Evolutionary conservation across 2,888 invertebrate species (phyloP), one percentile per base, ranked within the genome.

Genomic region (Rhaphigaster nebulosa): DNA sequence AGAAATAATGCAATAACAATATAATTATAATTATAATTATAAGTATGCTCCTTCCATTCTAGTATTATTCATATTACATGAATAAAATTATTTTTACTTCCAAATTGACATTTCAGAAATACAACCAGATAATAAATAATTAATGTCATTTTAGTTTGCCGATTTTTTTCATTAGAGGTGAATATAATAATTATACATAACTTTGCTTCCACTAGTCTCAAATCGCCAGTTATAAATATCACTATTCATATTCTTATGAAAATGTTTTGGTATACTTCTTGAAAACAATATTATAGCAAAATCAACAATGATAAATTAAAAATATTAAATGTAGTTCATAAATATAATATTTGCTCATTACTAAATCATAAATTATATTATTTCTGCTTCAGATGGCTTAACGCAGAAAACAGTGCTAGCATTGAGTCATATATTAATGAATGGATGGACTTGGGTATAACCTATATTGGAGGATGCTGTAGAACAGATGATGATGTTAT

Each of bases 391-490:
- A 96, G 96, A 88, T 97, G 97, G 97, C 95, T 96, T 92, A 96
- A 96, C 92, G 95, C 95, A 90, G 96, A 96, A 92, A 96, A 96
- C 93, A 96, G 96, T 93, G 95, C 96, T 92, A 95, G 96, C 1
- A 95, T 98, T 0, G 96, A 96, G 91, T 95, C 95, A 41, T 97
- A 96, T 93, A 95, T 98, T 18, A 95, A 95, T 38, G 96, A 96
- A 93, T 99, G 98, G 98, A 93, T 97, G 90, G 95, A 96, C 91
- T 94, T 96, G 87, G 98, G 98, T 0, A 97, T 97, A 60, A 95
- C 95, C 90, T 97, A 97, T 93, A 95, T 99, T 87, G 98, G 99
- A 41, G 99, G 99, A 0, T 99, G 99, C 93, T 99, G 99, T 94
- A 95, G 98, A 92, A 97, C 98, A 0, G 96, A 96, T 93, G 97